A percentile compares a stretch with the other conserved stretches of the same genome.
phyloP scores from a whole-genome alignment of 2,113 vertebrate species.

The Dendropsophus ebraccatus region DNA sequence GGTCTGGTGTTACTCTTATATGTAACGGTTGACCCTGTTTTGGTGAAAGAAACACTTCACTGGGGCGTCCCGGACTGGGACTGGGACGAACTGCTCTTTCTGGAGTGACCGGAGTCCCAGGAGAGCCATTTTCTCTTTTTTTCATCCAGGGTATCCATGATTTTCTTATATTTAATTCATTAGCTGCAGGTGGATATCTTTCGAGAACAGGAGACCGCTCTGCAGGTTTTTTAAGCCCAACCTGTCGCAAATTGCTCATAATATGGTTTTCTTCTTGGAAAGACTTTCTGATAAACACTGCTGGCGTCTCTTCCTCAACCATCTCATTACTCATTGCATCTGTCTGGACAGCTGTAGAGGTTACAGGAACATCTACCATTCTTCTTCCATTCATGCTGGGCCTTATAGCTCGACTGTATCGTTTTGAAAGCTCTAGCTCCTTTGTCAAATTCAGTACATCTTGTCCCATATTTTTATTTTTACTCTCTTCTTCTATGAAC shows the following conservation, averaged over 20 bases:
- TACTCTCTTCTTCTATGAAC: slow-evolving; percentile 86
- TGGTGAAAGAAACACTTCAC: slow-evolving; percentile 80
- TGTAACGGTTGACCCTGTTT: slow-evolving; percentile 89
- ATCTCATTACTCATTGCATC: slow-evolving; percentile 72
- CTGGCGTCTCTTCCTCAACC: slow-evolving; percentile 86
- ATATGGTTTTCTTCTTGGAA: slow-evolving; percentile 94
- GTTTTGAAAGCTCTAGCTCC: slow-evolving; percentile 87
- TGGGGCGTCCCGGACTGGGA: slow-evolving; percentile 63
- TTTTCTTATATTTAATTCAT: slow-evolving; percentile 80
- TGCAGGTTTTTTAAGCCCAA: slow-evolving; percentile 80
- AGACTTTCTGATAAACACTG: slow-evolving; percentile 91
- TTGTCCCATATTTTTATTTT: slow-evolving; percentile 83
- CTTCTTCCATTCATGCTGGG: slow-evolving; percentile 86
- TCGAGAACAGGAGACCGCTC: slow-evolving; percentile 84
- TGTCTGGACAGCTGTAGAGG: slow-evolving; percentile 89
- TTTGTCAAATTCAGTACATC: slow-evolving; percentile 82
- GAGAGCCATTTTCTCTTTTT: slow-evolving; percentile 78
- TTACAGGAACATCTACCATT: slow-evolving; percentile 85
- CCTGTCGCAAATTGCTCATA: slow-evolving; percentile 92
- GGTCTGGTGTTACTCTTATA: slow-evolving; percentile 91
- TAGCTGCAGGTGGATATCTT: slow-evolving; percentile 85
- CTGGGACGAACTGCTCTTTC: slow-evolving; percentile 77
- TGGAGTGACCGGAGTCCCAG: slow-evolving; percentile 60
- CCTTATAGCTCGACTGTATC: slow-evolving; percentile 86
- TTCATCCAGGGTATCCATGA: slow-evolving; percentile 93